Percentiles rank a stretch among this genome's conserved stretches.
phyloP scores from a whole-genome alignment of 2,797 vertebrate species.

The Eidolon dupreanum region DNA sequence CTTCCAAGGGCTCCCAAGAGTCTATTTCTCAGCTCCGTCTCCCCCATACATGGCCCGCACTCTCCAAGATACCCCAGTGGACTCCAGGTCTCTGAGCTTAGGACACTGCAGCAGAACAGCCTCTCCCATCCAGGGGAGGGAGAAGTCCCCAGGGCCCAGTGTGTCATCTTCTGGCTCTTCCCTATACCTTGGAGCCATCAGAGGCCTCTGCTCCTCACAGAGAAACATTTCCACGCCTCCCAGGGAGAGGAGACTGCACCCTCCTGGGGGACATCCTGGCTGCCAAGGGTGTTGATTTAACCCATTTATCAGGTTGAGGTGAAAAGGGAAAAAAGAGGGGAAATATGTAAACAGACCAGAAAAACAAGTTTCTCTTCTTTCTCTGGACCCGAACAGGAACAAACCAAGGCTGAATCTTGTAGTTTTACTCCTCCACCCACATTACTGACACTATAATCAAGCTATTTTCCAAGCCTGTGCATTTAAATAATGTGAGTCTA shows the following conservation, averaged over 20 bases:
- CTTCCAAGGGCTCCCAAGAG: not conserved
- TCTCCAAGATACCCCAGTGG: not conserved
- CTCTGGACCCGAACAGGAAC: not conserved
- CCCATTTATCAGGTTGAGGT: conserved; percentile 11
- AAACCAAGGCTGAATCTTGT: not conserved
- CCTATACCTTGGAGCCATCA: not conserved
- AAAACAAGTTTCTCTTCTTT: not conserved
- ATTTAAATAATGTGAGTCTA: conserved; percentile 52
- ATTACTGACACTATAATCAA: conserved; percentile 62
- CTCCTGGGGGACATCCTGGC: not conserved
- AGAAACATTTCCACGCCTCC: not conserved
- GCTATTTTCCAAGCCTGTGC: conserved; percentile 52
- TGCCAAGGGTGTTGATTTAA: not conserved
- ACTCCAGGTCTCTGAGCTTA: not conserved
- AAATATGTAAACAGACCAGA: not conserved
- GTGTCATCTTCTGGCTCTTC: conserved; percentile 41
- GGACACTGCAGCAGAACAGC: not conserved
- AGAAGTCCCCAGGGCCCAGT: not conserved
- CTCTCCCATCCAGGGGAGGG: not conserved
- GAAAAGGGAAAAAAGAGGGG: not conserved
- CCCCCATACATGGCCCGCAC: not conserved
- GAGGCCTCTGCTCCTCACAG: not conserved
- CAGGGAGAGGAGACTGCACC: not conserved
- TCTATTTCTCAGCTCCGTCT: not conserved
- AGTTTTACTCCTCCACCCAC: conserved; percentile 30